Evolutionary conservation across 2,888 invertebrate genomes (phyloP), one percentile per base, ranked within the genome.

Genomic region (Chironomus tentans): DNA sequence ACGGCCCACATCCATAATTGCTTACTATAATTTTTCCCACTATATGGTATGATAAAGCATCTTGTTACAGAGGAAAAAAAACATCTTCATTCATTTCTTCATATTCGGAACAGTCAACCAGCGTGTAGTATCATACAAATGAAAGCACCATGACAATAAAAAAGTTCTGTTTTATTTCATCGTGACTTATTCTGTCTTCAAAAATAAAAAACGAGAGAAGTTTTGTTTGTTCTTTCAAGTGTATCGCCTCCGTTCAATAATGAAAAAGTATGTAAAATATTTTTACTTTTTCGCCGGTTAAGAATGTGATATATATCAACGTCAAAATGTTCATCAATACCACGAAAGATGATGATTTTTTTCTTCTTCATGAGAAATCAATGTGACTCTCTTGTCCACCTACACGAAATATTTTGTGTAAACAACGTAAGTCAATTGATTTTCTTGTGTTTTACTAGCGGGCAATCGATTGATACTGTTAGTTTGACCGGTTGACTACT

Each of bases 371-470:
- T 13, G 4, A 71, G 62, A 56, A 68, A 74, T 74, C 68, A 74
- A 47, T 74, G 74, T 74, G 68, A 74, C 74, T 74, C 18, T 68
- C 68, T 21, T 62, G 68, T 74, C 74, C 74, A 68, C 74, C 74
- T n/a, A 65, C 74, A 12, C 12, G 15, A 6, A 15, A 56, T 15
- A 56, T 56, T n/a, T 15, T 38, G 56, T 18, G 56, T n/a, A 18
- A n/a, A 56, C 56, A n/a, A 56, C 56, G 56, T 18, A n/a, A 56
- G n/a, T 65, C 22, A 65, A 24, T 24, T 21, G 65, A 65, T 65
- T 24, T 65, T 65, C 24, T 38, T 38, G 4, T 38, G 2, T 38
- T 38, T 38, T 38, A 1, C 10, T n/a, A n/a, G n/a, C 4, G 38
- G 28, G 38, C 10, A 2, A 38, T 38, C 2, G 38, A 10, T 38